Base-by-base conservation (phyloP, 2,888 invertebrate species). In the Pocota personata region DNA sequence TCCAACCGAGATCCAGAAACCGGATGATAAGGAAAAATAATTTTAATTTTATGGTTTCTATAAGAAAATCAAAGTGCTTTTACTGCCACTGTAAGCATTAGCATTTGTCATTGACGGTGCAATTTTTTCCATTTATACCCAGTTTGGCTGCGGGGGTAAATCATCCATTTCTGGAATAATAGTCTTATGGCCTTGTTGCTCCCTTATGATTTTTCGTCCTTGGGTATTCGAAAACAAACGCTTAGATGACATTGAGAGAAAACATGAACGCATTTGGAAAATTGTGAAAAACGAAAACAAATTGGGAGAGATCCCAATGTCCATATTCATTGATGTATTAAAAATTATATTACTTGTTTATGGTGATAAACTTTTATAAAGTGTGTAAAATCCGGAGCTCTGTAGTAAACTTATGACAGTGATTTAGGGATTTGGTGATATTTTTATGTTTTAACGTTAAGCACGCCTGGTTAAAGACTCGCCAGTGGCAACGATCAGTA, bases 31-130 rank as follows among this genome's bases (percentile, higher is more conserved):
- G 77, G 69, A 69, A 69, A 60, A 62, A 78, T 78, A 69, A 78
- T 78, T 78, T 78, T 69, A 78, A 78, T 78, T 78, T 78, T 78
- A 78, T 69, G 69, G 69, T 60, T 55, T 78, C 60, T 16, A 69
- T 67, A 78, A 69, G 50, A 69, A 78, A 78, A 69, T 67, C 76
- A 78, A 62, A 78, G 43, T 52, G 52, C 40, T 60, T 69, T 60
- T 52, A 60, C 32, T 62, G 52, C 14, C 50, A 73, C 55, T 46
- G 52, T 52, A 52, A 77, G 55, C 52, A 52, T 62, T 69, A 32
- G 46, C 77, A 78, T 78, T 78, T 78, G 58, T 77, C 67, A 67
- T 67, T 66, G 77, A 46, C 69, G 43, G 55, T 75, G 75, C 77
- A 69, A 46, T 69, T 78, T 52, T 62, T 46, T 32, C 10, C 67